Base-by-base conservation (phyloP, 2,113 vertebrate species). In the Podarcis cretensis region DNA sequence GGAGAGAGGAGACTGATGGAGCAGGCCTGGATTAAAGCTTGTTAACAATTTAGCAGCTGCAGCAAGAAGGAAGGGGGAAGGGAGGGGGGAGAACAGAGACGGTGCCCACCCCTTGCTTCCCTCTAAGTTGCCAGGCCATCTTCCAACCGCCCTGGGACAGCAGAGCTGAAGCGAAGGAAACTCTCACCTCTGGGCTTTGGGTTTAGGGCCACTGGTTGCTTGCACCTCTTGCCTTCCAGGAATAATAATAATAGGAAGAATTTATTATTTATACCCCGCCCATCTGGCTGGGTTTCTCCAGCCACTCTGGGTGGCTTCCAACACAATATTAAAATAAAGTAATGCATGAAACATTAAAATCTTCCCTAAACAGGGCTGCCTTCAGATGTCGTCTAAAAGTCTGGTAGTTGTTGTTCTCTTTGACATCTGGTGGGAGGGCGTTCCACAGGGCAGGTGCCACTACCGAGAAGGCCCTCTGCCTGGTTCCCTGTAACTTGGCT, bases 11-110 rank as follows among this genome's bases (percentile, higher is more conserved):
- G 82, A 69, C 81, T 57, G 82, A n/a, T 30, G n/a, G n/a, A 57
- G n/a, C 65, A 66, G 40, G n/a, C 6, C 14, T 54, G 74, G 87
- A 83, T 89, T 89, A 89, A 84, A 63, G n/a, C 73, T 83, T 57
- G 12, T 89, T 89, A 89, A 48, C 63, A 78, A 76, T 78, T 89
- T 89, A 84, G 73, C 81, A 89, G 87, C 74, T 84, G 81, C 74
- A 83, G 40, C 25, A 13, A 83, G 80, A 27, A 75, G 71, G 48
- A 77, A 88, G 12, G 30, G 71, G 21, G 57, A 76, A 74, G n/a
- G 0, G 80, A 5, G 27, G 8, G 27, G n/a, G 63, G 59, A 63
- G 59, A 63, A 0, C 32, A 27, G 0, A 1, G 21, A 2, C 6
- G 14, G 14, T 0, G 20, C 30, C 65, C 1, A 2, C 13, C 1